Percentiles rank a stretch among this genome's conserved stretches.
phyloP scores from a whole-genome alignment of 1,140 invertebrate genomes.

The Himalopsyche phryganea region DNA sequence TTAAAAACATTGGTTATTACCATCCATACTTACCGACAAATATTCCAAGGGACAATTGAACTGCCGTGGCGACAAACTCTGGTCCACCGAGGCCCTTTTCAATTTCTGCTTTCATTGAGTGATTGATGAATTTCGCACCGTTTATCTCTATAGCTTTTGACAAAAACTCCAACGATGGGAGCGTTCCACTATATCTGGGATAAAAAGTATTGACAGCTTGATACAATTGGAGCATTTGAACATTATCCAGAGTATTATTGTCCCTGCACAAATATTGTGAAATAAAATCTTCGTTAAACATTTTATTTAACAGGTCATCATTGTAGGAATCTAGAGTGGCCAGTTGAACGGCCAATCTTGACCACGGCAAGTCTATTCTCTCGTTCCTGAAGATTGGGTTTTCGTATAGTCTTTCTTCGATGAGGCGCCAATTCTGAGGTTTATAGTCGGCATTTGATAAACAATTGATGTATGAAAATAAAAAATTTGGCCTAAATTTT shows the following conservation, averaged over 20 bases:
- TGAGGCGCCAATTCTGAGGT: slow-evolving; percentile 52
- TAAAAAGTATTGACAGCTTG: slow-evolving; percentile 56
- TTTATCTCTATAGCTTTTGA: slow-evolving; percentile 6
- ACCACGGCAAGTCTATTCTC: slow-evolving; percentile 43
- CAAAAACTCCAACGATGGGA: slow-evolving; percentile 33
- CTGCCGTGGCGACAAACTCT: slow-evolving; percentile 16
- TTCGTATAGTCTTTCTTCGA: slow-evolving; percentile 45
- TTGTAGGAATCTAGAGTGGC: slow-evolving; percentile 55
- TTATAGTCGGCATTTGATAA: slow-evolving; percentile 57
- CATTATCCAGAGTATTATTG: slow-evolving; percentile 46
- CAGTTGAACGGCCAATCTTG: slow-evolving; percentile 51
- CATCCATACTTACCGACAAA: slow-evolving; percentile 20
- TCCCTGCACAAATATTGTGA: slow-evolving; percentile 41
- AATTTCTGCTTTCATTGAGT: slow-evolving; percentile 1
- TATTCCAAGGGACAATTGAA: slow-evolving; percentile 21
- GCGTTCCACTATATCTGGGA: slow-evolving; percentile 45
- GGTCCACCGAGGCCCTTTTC: slow-evolving; percentile 17
- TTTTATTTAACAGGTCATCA: slow-evolving; percentile 48
- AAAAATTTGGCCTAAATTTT: slow-evolving; percentile 37
- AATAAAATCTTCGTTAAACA: slow-evolving; percentile 51
- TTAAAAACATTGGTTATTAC: not conserved
- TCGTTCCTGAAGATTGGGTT: slow-evolving; percentile 40
- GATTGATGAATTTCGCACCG: not conserved
- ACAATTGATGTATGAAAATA: slow-evolving; percentile 51
- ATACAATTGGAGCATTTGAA: slow-evolving; percentile 53